phyloP scores from a whole-genome alignment of 2,888 invertebrate species.

The Cerceris ruficornis region DNA sequence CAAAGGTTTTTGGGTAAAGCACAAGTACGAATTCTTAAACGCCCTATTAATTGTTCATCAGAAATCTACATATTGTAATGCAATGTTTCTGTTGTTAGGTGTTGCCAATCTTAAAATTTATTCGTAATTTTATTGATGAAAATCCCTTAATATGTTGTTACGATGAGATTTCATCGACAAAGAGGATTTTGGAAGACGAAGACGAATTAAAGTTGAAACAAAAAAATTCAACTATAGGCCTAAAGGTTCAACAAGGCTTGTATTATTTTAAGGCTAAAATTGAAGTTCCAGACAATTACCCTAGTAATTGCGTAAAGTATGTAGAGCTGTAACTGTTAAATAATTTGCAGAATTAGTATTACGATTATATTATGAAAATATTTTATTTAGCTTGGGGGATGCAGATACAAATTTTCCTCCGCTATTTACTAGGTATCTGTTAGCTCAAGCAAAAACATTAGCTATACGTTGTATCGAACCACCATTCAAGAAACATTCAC shows the following conservation, averaged over 20 bases:
- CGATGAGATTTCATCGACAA: conserved; percentile 86
- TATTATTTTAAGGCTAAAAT: conserved; percentile 86
- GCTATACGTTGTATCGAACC: conserved; percentile 87
- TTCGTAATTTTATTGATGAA: conserved; percentile 86
- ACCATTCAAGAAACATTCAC: conserved; percentile 84
- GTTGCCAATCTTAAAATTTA: conserved; percentile 84
- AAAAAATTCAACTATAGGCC: conserved; percentile 84
- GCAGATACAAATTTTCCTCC: conserved; percentile 87
- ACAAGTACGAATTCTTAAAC: conserved; percentile 78
- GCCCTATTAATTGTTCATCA: neutral
- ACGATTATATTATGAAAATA: neutral
- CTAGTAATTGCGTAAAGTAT: conserved; percentile 82
- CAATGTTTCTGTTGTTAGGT: conserved; percentile 77
- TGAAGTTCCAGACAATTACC: conserved; percentile 86
- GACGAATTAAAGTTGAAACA: conserved; percentile 87
- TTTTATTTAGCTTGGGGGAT: conserved; percentile 83
- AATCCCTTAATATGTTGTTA: conserved; percentile 88
- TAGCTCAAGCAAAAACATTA: conserved; percentile 87
- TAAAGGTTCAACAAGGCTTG: conserved; percentile 84
- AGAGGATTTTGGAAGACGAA: conserved; percentile 81
- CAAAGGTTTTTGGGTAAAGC: conserved; percentile 85
- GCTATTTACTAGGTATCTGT: conserved; percentile 84
- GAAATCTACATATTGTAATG: neutral
- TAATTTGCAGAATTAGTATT: neutral
- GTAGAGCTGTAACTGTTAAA: conserved; percentile 45